These are phyloP conservation scores for Sus scrofa DNA, from an alignment of 2,113 vertebrate species.

Conservation along the genomic window T2T-Sscrofa CM000819.6:20464501-20465000, in stretches of 20 bases:
- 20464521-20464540: constrained; percentile 48
- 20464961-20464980: not conserved
- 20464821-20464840: not conserved
- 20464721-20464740: constrained; percentile 2
- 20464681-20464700: not conserved
- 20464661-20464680: constrained; percentile 30
- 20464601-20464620: constrained; percentile 24
- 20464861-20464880: not conserved
- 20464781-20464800: not conserved
- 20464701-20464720: constrained; percentile 7
- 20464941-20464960: not conserved
- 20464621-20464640: constrained; percentile 10
- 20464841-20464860: not conserved
- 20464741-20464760: not conserved
- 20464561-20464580: constrained; percentile 9
- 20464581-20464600: not conserved
- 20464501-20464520: not conserved
- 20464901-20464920: constrained; percentile 11
- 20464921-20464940: not conserved
- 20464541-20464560: constrained; percentile 33
- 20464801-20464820: not conserved
- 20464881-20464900: not conserved
- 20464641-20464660: not conserved
- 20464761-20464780: not conserved
- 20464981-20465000: not conserved